These are phyloP conservation scores for Sterna hirundo DNA, from an alignment of 2,113 vertebrate genomes.

Conservation along the genomic window DNA sequence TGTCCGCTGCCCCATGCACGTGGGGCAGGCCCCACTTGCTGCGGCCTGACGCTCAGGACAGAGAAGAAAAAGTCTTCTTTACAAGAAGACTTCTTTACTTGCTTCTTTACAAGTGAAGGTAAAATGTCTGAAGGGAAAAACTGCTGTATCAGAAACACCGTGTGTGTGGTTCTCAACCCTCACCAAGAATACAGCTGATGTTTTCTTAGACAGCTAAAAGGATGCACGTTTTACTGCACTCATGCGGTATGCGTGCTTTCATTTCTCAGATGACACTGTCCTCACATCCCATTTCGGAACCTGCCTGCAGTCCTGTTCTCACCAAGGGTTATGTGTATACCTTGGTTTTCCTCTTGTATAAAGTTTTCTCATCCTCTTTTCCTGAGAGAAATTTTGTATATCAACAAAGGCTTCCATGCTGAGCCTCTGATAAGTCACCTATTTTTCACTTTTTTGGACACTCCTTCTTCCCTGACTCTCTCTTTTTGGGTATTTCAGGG, in stretches of 20 bases:
- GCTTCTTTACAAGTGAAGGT: not conserved
- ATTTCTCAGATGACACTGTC: not conserved
- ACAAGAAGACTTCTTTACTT: not conserved
- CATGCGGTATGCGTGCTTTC: not conserved
- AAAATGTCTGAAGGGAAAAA: not conserved
- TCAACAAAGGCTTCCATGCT: not conserved
- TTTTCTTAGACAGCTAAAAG: not conserved
- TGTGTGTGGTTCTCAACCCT: not conserved
- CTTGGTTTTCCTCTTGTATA: not conserved
- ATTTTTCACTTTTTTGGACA: not conserved
- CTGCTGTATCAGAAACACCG: not conserved
- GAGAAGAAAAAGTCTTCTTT: not conserved
- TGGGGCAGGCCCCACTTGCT: not conserved
- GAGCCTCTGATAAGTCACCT: not conserved
- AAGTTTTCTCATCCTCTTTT: not conserved
- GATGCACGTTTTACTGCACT: not conserved
- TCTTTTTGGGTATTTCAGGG: not conserved
- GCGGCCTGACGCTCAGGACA: not conserved
- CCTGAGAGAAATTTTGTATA: not conserved
- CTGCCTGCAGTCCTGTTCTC: not conserved
- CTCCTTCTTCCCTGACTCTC: not conserved
- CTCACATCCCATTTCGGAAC: not conserved
- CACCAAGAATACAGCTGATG: not conserved
- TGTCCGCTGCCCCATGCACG: not conserved
- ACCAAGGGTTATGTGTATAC: not conserved